Percentiles rank a stretch among this genome's conserved stretches.
Conservation (phyloP, 2,113 vertebrate genomes). For the Paraplagusia blochii region DNA sequence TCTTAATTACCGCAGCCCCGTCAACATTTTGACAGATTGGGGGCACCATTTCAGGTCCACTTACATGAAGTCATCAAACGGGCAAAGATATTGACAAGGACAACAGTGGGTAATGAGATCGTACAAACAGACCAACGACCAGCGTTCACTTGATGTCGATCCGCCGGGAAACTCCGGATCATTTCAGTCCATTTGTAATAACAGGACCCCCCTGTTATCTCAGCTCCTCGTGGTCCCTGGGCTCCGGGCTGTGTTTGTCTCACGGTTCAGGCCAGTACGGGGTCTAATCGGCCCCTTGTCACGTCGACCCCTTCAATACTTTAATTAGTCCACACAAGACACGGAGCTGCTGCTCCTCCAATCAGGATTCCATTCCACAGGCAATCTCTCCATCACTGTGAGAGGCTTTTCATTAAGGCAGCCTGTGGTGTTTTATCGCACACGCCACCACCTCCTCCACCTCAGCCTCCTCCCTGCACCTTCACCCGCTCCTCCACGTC, state of each 20-base stretch:
- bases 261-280: constrained; percentile 16
- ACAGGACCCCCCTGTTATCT: constrained; percentile 5
- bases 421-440: constrained; percentile 57
- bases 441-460: constrained; percentile 35
- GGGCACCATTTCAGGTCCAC: no score
- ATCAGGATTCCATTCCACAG: constrained; percentile 62
- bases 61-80: no score
- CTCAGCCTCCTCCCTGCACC: constrained; percentile 2
- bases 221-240: constrained; percentile 19
- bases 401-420: constrained; percentile 72
- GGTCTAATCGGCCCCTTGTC: constrained; percentile 52
- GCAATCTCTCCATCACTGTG: constrained; percentile 64
- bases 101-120: no score
- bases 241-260: constrained; percentile 27
- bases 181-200: neutral
- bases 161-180: neutral
- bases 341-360: constrained; percentile 56
- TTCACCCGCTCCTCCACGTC: constrained; percentile 12
- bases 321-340: constrained; percentile 61
- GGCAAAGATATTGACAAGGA: no score
- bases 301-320: constrained; percentile 43
- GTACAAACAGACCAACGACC: no score
- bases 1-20: no score
- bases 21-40: no score
- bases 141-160: no score